Base-by-base conservation (phyloP, 2,888 invertebrate species). In the Orthosia cruda region DNA sequence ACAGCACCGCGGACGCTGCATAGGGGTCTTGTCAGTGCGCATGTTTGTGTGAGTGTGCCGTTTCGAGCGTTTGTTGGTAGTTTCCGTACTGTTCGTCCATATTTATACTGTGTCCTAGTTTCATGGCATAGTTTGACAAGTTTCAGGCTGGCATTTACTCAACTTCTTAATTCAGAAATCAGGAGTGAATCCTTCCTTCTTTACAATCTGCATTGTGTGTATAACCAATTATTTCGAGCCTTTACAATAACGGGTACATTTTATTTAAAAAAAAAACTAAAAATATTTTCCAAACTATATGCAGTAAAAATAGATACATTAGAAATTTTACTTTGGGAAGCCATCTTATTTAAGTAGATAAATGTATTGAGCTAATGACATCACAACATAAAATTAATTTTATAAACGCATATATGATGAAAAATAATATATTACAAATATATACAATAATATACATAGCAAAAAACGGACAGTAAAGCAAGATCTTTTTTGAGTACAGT, bases 381-480 rank as follows among this genome's bases (percentile, higher is more conserved):
- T 52, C 59, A 66, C 64, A 73, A 61, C 16, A 54, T 64, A 52
- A 62, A 62, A 57, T 26, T 13, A 9, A 40, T 66, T 32, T 3
- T 3, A 26, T 54, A 65, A 66, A 55, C 26, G 68, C 62, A 81
- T 82, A 66, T 71, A 79, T 69, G 13, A 50, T 62, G 65, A 55
- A 71, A 63, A 66, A 59, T 50, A 55, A 77, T 65, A 61, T 11
- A 70, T 70, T 45, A 82, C 67, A 59, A 69, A 73, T 69, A 82
- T 57, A 70, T 59, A 64, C 26, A 54, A 45, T 78, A 58, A 49
- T 72, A 83, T 74, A 81, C 69, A 75, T 66, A 26, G 68, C 58
- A 57, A 70, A 65, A 45, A 26, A 64, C 74, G 55, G 47, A 74
- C 69, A 70, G 57, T 20, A 62, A 72, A 67, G 67, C 63, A 18